Percentiles rank a stretch among this genome's conserved stretches.
Evolutionary conservation across 2,113 vertebrate genomes (phyloP).

Genomic region (Butorides virescens): DNA sequence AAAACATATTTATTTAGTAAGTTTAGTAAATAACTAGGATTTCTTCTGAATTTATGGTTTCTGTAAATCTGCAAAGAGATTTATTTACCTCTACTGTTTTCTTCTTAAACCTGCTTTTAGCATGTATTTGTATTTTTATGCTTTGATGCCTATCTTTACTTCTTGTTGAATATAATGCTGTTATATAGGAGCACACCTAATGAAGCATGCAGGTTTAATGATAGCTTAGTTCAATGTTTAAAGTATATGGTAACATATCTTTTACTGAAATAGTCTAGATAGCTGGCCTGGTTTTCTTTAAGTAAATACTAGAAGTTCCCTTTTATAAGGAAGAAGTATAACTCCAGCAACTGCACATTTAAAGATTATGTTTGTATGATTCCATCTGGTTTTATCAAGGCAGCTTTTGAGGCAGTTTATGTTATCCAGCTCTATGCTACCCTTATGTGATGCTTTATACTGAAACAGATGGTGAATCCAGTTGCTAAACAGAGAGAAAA

Average conservation of each 20-base stretch:
- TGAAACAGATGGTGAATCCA: constrained; percentile 59
- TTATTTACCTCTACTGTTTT: background rate
- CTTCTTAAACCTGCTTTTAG: background rate
- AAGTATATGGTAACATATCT: background rate
- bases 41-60: background rate
- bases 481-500: constrained; percentile 24
- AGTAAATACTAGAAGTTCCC: background rate
- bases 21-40: background rate
- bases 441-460: constrained; percentile 28
- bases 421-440: background rate
- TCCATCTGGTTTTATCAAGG: constrained; percentile 7
- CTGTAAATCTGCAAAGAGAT: background rate
- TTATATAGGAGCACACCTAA: background rate
- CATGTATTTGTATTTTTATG: background rate
- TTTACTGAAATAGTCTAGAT: background rate
- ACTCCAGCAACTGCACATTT: background rate
- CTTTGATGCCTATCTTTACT: background rate
- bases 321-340: background rate
- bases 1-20: background rate
- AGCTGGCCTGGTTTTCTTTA: background rate
- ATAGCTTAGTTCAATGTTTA: background rate
- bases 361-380: background rate
- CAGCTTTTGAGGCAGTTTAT: background rate
- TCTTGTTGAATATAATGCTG: background rate
- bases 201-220: background rate